phyloP scores from a whole-genome alignment of 2,888 invertebrate species.

The Trisateles emortualis region DNA sequence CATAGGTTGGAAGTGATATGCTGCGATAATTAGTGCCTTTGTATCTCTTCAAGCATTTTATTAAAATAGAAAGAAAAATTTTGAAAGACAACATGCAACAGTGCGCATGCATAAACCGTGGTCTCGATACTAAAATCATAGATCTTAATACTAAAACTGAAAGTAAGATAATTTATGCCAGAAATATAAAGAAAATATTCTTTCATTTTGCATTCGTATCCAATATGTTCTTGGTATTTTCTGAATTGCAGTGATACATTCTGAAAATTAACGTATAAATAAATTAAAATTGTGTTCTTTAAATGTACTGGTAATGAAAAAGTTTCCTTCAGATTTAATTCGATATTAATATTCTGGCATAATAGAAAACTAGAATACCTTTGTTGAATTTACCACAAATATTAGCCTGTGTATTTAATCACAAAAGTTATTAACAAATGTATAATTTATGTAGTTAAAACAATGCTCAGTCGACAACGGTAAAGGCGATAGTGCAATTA shows the following conservation, averaged over 20 bases:
- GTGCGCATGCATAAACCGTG: too few relatives aligned
- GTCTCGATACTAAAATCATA: too few relatives aligned
- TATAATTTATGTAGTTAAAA: slow-evolving; percentile 29
- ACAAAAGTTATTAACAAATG: slow-evolving; percentile 12
- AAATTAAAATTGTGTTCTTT: slow-evolving; percentile 1
- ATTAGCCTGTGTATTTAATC: neutral
- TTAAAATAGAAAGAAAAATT: too few relatives aligned
- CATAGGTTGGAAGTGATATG: neutral
- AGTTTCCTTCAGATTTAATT: too few relatives aligned
- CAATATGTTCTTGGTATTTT: neutral
- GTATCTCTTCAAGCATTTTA: too few relatives aligned
- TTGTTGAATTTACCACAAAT: neutral
- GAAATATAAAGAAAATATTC: neutral
- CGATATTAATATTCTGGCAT: too few relatives aligned
- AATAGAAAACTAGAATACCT: neutral
- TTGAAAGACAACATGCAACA: too few relatives aligned
- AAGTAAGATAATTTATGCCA: neutral
- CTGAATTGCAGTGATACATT: neutral
- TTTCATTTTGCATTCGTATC: neutral
- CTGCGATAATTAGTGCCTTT: neutral
- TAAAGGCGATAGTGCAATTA: slow-evolving; percentile 34
- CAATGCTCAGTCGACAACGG: slow-evolving; percentile 35
- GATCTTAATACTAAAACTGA: neutral
- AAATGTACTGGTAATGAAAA: too few relatives aligned
- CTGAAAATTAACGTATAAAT: slow-evolving; percentile 14